These are phyloP conservation scores for Sapajus apella DNA, from an alignment of 2,113 vertebrate species.

Conservation along the genomic window DNA sequence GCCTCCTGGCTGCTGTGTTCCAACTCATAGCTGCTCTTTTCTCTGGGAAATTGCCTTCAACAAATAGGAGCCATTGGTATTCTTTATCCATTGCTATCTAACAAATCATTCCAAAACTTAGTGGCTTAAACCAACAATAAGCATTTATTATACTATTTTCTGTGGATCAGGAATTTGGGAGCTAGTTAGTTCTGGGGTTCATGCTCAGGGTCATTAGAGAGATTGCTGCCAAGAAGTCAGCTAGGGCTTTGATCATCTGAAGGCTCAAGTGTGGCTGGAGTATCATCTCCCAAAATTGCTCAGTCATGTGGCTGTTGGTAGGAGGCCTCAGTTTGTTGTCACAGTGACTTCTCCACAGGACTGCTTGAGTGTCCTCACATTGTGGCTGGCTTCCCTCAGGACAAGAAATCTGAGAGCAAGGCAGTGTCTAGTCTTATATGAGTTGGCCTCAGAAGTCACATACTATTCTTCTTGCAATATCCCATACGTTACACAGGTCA, in stretches of 20 bases:
- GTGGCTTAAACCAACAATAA: neutral
- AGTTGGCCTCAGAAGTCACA: neutral
- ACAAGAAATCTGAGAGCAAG: neutral
- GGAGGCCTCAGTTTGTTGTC: neutral
- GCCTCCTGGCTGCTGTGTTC: neutral
- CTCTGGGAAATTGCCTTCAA: neutral
- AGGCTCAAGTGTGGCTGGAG: neutral
- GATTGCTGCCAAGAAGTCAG: neutral
- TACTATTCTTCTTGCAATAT: neutral
- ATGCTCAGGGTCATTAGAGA: neutral
- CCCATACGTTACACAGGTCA: neutral
- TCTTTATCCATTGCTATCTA: neutral
- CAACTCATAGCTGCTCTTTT: neutral
- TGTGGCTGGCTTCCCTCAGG: neutral
- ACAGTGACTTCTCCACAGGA: neutral
- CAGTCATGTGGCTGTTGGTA: neutral
- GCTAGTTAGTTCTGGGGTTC: neutral
- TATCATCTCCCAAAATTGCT: neutral
- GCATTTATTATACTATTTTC: neutral
- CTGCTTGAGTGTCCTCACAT: neutral
- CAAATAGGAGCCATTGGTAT: neutral
- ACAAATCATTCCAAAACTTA: neutral
- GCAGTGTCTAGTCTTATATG: neutral
- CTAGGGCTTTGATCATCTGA: neutral
- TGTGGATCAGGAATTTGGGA: neutral